A percentile compares a stretch with the other conserved stretches of the same genome.
phyloP scores from a whole-genome alignment of 2,113 vertebrate species.

The Etheostoma spectabile region DNA sequence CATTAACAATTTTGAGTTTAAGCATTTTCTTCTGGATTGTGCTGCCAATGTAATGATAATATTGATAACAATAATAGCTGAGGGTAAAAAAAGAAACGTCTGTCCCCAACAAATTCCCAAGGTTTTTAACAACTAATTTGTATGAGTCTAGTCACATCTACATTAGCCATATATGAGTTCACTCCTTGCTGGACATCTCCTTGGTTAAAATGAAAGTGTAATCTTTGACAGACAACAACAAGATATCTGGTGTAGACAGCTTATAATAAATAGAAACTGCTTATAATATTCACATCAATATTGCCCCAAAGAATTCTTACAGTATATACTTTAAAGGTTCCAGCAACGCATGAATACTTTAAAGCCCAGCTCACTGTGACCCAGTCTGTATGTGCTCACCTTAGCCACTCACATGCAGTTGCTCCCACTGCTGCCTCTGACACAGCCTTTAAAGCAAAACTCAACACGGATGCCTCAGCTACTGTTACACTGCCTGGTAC shows the following conservation, averaged over 20 bases:
- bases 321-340: neutral
- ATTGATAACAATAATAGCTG: too few relatives aligned
- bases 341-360: neutral
- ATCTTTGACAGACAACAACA: neutral
- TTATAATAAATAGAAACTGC: neutral
- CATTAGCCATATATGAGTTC: too few relatives aligned
- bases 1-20: too few relatives aligned
- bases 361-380: neutral
- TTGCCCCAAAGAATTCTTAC: neutral
- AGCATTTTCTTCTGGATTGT: too few relatives aligned
- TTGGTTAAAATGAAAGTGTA: neutral
- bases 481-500: slow-evolving; percentile 14
- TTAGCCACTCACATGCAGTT: neutral
- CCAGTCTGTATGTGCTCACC: neutral
- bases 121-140: too few relatives aligned
- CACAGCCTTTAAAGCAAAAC: slow-evolving; percentile 8
- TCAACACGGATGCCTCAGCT: slow-evolving; percentile 23
- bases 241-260: neutral
- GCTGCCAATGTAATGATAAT: too few relatives aligned
- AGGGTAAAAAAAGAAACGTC: too few relatives aligned
- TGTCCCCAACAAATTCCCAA: too few relatives aligned
- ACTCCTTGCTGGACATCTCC: neutral
- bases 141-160: neutral
- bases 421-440: slow-evolving; percentile 17
- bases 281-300: neutral